These are phyloP conservation scores for Sebastes alutus DNA, from an alignment of 2,797 vertebrate genomes.

Conservation along the genomic window DNA sequence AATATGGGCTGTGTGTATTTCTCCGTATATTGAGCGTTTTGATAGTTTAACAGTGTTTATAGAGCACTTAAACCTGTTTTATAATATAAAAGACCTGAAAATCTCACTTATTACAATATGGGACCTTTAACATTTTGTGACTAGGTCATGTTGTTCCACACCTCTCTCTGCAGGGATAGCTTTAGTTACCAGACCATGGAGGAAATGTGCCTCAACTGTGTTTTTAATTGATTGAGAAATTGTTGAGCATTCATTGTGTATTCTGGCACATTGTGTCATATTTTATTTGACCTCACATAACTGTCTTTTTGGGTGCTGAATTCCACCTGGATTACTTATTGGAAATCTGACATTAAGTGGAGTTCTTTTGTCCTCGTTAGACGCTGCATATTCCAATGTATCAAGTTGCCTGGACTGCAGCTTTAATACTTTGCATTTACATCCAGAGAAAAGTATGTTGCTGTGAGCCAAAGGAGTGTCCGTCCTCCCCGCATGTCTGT, in stretches of 20 bases:
- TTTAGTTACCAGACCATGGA: neutral
- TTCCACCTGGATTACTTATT: constrained; percentile 3
- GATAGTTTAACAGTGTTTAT: neutral
- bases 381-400: constrained; percentile 9
- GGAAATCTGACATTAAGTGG: neutral
- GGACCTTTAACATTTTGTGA: neutral
- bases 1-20: too few species aligned
- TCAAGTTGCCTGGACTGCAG: constrained; percentile 32
- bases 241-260: neutral
- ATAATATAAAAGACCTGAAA: too few species aligned
- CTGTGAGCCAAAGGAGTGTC: constrained; percentile 29
- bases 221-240: neutral
- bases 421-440: constrained; percentile 19
- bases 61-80: too few species aligned
- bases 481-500: constrained; percentile 31
- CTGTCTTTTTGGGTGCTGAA: neutral
- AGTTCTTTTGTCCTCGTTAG: neutral
- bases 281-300: constrained; percentile 12
- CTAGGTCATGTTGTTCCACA: neutral
- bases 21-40: too few species aligned
- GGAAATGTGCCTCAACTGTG: neutral
- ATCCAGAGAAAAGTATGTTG: constrained; percentile 33
- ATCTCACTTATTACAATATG: too few species aligned
- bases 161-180: neutral
- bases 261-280: neutral